A percentile compares a stretch with the other conserved stretches of the same genome.
Evolutionary conservation across 1,140 invertebrate species (phyloP).

Genomic region (Euwallacea similis): DNA sequence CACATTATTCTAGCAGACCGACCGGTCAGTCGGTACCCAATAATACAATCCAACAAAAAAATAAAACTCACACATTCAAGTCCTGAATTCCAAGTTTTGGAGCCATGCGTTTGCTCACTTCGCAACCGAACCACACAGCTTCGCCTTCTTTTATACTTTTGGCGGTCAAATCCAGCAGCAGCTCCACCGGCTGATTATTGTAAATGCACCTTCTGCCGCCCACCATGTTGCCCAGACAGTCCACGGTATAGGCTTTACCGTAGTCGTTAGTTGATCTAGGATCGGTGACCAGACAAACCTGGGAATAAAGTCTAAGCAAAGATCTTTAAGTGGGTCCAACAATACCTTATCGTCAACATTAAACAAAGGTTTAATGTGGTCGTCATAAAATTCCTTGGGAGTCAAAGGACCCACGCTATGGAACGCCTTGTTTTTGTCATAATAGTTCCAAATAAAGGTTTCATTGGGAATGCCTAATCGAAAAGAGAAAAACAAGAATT

Average conservation of each 20-base stretch:
- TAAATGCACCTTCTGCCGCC: constrained; percentile 76
- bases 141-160: constrained; percentile 80
- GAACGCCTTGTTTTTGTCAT: constrained; percentile 82
- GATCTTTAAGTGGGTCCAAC: constrained; percentile 53
- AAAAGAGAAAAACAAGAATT: not conserved
- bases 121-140: constrained; percentile 92
- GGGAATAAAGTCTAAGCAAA: constrained; percentile 40
- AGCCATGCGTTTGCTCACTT: constrained; percentile 79
- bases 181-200: constrained; percentile 83
- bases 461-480: constrained; percentile 72
- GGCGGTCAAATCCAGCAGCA: constrained; percentile 72
- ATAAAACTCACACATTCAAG: constrained; percentile 67
- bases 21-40: not conserved
- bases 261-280: constrained; percentile 77
- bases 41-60: not conserved
- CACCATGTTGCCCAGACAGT: constrained; percentile 83
- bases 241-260: constrained; percentile 80
- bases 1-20: no score
- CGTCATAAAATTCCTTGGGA: constrained; percentile 79
- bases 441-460: constrained; percentile 83
- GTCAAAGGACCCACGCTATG: constrained; percentile 74
- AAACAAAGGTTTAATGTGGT: constrained; percentile 75
- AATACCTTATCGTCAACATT: constrained; percentile 76
- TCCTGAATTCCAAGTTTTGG: constrained; percentile 82
- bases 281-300: constrained; percentile 81